Percentiles rank a stretch among this genome's conserved stretches.
Evolutionary conservation across 2,113 vertebrate genomes (phyloP).

Genomic region (Petroica traversi): DNA sequence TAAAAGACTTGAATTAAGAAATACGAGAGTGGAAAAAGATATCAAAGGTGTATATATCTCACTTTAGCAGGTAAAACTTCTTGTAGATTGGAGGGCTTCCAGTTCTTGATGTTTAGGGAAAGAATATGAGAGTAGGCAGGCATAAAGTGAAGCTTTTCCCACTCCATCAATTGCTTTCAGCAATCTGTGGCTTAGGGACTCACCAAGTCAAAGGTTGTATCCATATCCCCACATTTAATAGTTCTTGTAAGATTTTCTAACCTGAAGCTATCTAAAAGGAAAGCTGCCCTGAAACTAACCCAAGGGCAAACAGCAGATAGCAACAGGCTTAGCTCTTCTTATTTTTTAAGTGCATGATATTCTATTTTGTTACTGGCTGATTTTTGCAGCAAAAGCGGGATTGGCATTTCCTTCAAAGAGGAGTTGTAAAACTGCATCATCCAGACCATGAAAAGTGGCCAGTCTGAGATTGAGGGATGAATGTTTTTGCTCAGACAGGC

Average conservation of each 20-base stretch:
- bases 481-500: neutral
- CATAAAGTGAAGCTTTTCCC: neutral
- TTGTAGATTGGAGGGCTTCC: neutral
- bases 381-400: neutral
- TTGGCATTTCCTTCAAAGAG: neutral
- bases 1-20: neutral
- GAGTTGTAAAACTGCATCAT: neutral
- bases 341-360: neutral
- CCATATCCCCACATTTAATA: neutral
- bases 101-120: neutral
- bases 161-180: neutral
- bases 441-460: neutral
- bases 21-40: neutral
- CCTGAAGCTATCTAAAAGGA: neutral
- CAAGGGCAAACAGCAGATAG: neutral
- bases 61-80: neutral
- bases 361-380: neutral
- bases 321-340: neutral
- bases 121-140: neutral
- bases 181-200: neutral
- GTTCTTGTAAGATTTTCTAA: neutral
- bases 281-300: neutral
- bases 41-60: neutral
- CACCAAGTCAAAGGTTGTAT: neutral
- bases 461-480: neutral